phyloP scores from a whole-genome alignment of 2,797 vertebrate genomes.

The Cygnus olor region DNA sequence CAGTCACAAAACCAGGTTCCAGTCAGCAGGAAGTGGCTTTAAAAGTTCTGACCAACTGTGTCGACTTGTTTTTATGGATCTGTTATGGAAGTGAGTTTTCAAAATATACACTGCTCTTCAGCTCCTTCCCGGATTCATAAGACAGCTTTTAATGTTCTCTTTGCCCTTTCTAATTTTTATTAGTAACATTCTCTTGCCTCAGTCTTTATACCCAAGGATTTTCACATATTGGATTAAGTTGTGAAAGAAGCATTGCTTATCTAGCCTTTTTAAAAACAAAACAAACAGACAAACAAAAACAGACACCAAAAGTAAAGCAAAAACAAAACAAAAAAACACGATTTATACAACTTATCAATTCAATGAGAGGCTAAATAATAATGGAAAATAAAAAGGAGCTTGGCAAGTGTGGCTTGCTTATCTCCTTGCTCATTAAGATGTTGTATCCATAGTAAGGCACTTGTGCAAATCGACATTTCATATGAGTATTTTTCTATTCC shows the following conservation, averaged over 20 bases:
- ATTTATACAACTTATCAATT: background rate
- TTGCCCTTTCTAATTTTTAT: background rate
- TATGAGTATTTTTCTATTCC: background rate
- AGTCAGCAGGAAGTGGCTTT: too few species aligned
- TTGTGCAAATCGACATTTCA: background rate
- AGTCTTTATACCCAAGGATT: background rate
- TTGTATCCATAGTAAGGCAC: background rate
- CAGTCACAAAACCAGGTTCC: too few species aligned
- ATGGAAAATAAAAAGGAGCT: background rate
- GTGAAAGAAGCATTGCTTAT: background rate
- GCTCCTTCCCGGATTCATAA: background rate
- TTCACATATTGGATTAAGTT: background rate
- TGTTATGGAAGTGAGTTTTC: background rate
- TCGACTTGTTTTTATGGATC: background rate
- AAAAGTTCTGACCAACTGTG: too few species aligned
- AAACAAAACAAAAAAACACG: fast-evolving
- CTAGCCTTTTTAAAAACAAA: background rate
- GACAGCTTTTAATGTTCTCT: background rate
- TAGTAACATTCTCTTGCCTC: background rate
- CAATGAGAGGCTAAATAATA: background rate
- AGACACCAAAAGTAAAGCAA: background rate
- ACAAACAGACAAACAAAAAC: background rate
- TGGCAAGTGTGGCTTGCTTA: background rate
- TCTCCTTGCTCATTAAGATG: background rate
- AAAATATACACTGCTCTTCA: background rate